Evolutionary conservation across 2,797 vertebrate genomes (phyloP).

Genomic region (Rhinichthys osculus): DNA sequence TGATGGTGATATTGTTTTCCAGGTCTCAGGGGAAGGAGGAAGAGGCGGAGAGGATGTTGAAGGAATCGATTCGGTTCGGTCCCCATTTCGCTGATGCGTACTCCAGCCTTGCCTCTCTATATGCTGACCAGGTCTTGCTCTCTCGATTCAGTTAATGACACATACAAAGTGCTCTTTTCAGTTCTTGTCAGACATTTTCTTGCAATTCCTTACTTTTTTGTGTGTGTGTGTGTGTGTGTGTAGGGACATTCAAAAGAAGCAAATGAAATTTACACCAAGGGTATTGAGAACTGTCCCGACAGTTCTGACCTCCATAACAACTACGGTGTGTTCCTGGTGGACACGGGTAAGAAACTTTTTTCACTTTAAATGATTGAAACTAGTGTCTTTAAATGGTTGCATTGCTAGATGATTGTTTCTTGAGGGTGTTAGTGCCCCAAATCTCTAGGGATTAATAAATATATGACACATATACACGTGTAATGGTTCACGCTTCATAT

Average conservation of each 20-base stretch:
- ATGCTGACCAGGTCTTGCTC: conserved; percentile 90
- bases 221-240: neutral
- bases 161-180: neutral
- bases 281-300: conserved; percentile 91
- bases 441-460: neutral
- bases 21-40: conserved; percentile 88
- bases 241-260: conserved; percentile 89
- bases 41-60: conserved; percentile 86
- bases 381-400: neutral
- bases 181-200: neutral
- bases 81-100: conserved; percentile 94
- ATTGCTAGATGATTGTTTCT: neutral
- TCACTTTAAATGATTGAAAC: neutral
- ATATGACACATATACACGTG: neutral
- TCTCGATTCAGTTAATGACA: neutral
- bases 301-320: conserved; percentile 96
- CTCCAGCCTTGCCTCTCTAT: conserved; percentile 91
- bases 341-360: conserved; percentile 82
- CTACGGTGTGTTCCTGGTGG: conserved; percentile 95
- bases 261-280: conserved; percentile 87
- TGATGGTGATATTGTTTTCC: conserved; percentile 43
- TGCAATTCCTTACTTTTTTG: neutral
- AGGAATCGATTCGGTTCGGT: conserved; percentile 87
- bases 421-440: neutral
- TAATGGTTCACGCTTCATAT: neutral